These are phyloP conservation scores for Parnassius orleans DNA, from an alignment of 2,888 invertebrate species.

Conservation along the genomic window DNA sequence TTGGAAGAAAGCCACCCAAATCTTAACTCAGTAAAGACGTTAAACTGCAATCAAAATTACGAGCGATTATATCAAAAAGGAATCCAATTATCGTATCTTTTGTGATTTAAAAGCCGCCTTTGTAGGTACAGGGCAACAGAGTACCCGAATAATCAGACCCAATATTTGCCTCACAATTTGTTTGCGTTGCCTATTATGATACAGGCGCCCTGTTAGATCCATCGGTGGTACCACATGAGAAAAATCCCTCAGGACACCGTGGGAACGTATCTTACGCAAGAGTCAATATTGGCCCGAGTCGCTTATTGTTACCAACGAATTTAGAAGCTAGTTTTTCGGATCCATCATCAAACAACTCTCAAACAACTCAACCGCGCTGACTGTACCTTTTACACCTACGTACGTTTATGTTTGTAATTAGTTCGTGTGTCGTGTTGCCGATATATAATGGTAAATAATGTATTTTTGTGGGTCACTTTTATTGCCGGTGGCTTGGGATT, in stretches of 20 bases:
- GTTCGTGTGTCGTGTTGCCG: slow-evolving; percentile 71
- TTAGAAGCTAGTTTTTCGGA: slow-evolving; percentile 58
- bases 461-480: slow-evolving; percentile 77
- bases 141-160: slow-evolving; percentile 66
- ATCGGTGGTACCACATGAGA: slow-evolving; percentile 62
- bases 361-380: slow-evolving; percentile 54
- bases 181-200: slow-evolving; percentile 56
- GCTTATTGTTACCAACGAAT: slow-evolving; percentile 63
- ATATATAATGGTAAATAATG: slow-evolving; percentile 80
- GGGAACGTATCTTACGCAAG: slow-evolving; percentile 66
- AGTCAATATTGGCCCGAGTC: slow-evolving; percentile 68
- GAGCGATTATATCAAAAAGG: slow-evolving; percentile 66
- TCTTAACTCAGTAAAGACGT: slow-evolving; percentile 41
- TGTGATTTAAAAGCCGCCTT: slow-evolving; percentile 75
- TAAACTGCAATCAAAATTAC: slow-evolving; percentile 66
- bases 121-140: slow-evolving; percentile 44
- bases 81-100: slow-evolving; percentile 73
- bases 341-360: slow-evolving; percentile 61
- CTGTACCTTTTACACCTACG: slow-evolving; percentile 75
- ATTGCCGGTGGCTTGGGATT: slow-evolving; percentile 63
- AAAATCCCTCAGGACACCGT: slow-evolving; percentile 70
- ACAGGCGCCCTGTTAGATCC: slow-evolving; percentile 66
- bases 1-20: slow-evolving; percentile 20
- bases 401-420: slow-evolving; percentile 73
- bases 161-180: slow-evolving; percentile 74